These are phyloP conservation scores for Sinocyclocheilus maitianheensis DNA, from an alignment of 2,113 vertebrate genomes.

Conservation along the genomic window DNA sequence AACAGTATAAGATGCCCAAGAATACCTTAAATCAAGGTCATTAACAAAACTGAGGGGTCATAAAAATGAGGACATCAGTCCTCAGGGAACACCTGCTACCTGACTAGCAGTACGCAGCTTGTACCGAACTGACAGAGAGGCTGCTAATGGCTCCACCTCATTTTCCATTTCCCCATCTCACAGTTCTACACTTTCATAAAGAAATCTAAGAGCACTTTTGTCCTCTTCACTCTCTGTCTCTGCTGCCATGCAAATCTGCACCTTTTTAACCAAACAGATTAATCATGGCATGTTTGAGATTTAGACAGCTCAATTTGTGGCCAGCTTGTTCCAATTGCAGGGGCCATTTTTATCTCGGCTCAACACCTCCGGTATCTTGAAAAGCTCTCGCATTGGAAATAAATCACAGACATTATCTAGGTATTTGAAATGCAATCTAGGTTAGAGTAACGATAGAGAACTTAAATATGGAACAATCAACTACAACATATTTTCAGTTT, in stretches of 20 bases:
- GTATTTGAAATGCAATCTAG: constrained; percentile 49
- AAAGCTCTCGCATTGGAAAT: constrained; percentile 43
- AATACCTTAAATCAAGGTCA: constrained; percentile 75
- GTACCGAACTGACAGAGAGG: constrained; percentile 49
- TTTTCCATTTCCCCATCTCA: constrained; percentile 50
- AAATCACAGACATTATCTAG: constrained; percentile 44
- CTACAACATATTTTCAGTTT: constrained; percentile 27
- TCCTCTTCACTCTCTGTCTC: constrained; percentile 20
- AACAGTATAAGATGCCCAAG: constrained; percentile 62
- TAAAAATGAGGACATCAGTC: constrained; percentile 70
- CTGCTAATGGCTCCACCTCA: constrained; percentile 49
- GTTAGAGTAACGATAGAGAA: constrained; percentile 28
- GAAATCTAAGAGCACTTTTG: constrained; percentile 57
- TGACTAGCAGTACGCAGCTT: constrained; percentile 8
- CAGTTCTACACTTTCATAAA: constrained; percentile 38
- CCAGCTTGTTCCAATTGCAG: constrained; percentile 52
- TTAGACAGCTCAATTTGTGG: constrained; percentile 56
- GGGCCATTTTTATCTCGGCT: constrained; percentile 52
- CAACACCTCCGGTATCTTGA: constrained; percentile 47
- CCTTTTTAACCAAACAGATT: constrained; percentile 65
- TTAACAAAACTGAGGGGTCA: constrained; percentile 69
- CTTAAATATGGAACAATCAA: constrained; percentile 21
- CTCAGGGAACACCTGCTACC: constrained; percentile 66
- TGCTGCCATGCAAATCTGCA: constrained; percentile 53
- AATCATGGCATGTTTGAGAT: constrained; percentile 63